Evolutionary conservation across 2,113 vertebrate species (phyloP).

Genomic region (Halichoerus grypus): DNA sequence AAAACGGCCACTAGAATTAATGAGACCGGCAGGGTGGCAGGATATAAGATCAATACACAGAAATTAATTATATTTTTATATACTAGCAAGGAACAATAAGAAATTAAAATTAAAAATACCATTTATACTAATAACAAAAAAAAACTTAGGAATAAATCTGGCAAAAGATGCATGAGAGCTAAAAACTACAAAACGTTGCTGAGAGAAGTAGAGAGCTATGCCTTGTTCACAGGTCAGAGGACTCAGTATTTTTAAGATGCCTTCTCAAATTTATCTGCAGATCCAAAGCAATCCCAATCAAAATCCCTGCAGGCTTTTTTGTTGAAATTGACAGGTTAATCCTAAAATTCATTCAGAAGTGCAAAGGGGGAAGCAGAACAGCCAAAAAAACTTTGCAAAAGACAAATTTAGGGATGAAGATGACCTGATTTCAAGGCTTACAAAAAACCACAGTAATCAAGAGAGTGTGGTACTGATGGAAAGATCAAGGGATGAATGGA

Average conservation of each 20-base stretch:
- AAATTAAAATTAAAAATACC: not conserved
- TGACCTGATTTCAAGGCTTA: not conserved
- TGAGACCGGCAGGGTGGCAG: not conserved
- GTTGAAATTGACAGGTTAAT: not conserved
- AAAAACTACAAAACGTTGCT: not conserved
- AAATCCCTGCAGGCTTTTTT: not conserved
- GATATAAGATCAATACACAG: not conserved
- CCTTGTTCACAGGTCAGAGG: not conserved
- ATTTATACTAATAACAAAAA: not conserved
- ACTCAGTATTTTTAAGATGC: not conserved
- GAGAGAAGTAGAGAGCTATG: not conserved
- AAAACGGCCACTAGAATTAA: not conserved
- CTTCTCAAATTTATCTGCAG: not conserved
- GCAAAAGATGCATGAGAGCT: not conserved
- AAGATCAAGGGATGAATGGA: not conserved
- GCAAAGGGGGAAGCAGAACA: not conserved
- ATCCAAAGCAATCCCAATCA: not conserved
- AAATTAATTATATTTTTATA: not conserved
- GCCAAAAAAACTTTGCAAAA: not conserved
- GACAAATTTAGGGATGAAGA: not conserved
- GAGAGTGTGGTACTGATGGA: not conserved
- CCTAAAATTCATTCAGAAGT: conserved; percentile 34
- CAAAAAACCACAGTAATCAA: not conserved
- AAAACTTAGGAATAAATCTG: not conserved
- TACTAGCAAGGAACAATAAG: not conserved